Evolutionary conservation across 2,113 vertebrate genomes (phyloP), one percentile per base, ranked within the genome.

Genomic region (Nymphicus hollandicus): DNA sequence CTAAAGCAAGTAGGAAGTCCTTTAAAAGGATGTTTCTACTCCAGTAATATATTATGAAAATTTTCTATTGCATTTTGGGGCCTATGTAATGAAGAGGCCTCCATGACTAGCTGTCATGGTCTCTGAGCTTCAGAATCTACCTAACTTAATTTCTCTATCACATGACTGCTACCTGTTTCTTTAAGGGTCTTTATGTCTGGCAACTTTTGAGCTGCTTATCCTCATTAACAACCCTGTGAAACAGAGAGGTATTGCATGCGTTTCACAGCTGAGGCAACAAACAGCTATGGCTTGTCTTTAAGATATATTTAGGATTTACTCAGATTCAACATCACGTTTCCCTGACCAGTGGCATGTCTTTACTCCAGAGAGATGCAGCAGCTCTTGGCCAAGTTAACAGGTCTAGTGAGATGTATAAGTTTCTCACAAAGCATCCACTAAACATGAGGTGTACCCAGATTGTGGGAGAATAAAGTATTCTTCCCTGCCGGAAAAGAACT

Each of bases 191-290:
- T 78, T 58, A 22, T 23, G 27, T 46, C 50, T 86, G 41, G 27
- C 43, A 71, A 17, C 17, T 81, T 89, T 15, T 71, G 27, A 86
- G 55, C 35, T 63, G 31, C 77, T 93, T 35, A 58, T 63, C 25
- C 23, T 81, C 46, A 20, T 70, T 68, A 86, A 68, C 29, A 83
- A 35, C 6, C 20, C 50, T 20, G 25, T 64, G 41, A 80, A 89
- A 80, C 22, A 69, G 22, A 41, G 23, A 52, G 2, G 1, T 69
- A 31, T 69, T 65, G 6, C n/a, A 70, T 14, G 4, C 0, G 0
- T 56, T 92, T 92, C 52, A 68, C 25, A 81, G 47, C 50, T 1
- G 4, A 89, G 43, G 24, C 49, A 90, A 74, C 22, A 63, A 69
- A 52, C 9, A 24, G 10, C 52, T 55, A 8, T 39, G 37, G 7